Base-by-base conservation (phyloP, 2,888 invertebrate genomes). In the Arrhopalites spinosus region DNA sequence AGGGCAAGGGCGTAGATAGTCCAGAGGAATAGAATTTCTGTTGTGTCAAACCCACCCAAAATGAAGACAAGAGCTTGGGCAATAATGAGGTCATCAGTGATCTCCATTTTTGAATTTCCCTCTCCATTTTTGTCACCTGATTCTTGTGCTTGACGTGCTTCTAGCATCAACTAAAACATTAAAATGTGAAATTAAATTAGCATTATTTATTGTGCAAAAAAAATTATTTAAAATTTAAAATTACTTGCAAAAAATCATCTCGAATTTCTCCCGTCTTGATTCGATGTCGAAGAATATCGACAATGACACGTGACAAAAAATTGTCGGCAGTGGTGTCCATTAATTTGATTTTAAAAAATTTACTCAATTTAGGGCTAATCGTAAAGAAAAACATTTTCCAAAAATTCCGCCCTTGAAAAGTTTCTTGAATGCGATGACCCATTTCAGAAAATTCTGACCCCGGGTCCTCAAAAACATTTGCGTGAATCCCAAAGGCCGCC, bases 61-160 rank as follows among this genome's bases (percentile, higher is more conserved):
- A 70, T 70, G 56, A 70, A 70, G 15, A 70, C 7, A 17, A 53
- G 29, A 30, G 53, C 3, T 27, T 70, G 53, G 30, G 70, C 53
- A 56, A 70, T 70, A 56, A 70, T 56, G 20, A 70, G 29, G 27
- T 70, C 70, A 70, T 70, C 70, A 30, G n/a, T 70, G 36, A 70
- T 13, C 5, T 45, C 56, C 2, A 67, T 8, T 8, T 67, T 67
- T 27, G 7, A 20, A 5, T 23, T 20, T 23, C 29, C 45, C 47
- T 29, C 29, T 68, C 23, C 47, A 27, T 56, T 70, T 20, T 70
- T 70, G 13, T 70, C 68, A 45, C 47, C 20, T 13, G 30, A 27
- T n/a, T 30, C 53, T 17, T 15, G 27, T 45, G 47, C 36, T 59
- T 20, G 20, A 13, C 59, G 30, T n/a, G 56, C 53, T 30, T 69